These are phyloP conservation scores for Eudasyphora cyanicolor DNA, from an alignment of 2,888 invertebrate species.

Conservation along the genomic window DNA sequence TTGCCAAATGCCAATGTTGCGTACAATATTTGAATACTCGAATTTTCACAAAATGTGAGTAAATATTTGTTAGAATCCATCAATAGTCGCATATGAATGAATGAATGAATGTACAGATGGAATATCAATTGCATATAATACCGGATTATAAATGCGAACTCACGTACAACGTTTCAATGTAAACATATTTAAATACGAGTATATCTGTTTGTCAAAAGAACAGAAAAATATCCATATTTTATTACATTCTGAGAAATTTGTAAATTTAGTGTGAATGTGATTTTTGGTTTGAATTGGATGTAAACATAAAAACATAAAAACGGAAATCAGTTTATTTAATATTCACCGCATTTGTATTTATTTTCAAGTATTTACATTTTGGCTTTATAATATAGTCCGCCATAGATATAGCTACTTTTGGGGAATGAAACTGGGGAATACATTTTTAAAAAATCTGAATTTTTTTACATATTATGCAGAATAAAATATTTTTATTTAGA, in stretches of 20 bases:
- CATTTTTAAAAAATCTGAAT: too few relatives aligned
- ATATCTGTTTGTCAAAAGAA: background rate
- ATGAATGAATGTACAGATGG: background rate
- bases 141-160: background rate
- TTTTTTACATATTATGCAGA: too few relatives aligned
- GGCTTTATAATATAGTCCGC: too few relatives aligned
- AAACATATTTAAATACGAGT: background rate
- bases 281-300: too few relatives aligned
- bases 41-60: too few relatives aligned
- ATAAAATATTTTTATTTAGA: too few relatives aligned
- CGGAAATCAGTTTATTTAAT: too few relatives aligned
- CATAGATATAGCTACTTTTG: too few relatives aligned
- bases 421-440: too few relatives aligned
- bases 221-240: conserved; percentile 3
- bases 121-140: conserved; percentile 2
- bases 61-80: background rate
- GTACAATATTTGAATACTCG: background rate
- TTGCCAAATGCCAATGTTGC: background rate
- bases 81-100: background rate
- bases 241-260: background rate
- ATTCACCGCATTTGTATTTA: too few relatives aligned
- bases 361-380: too few relatives aligned
- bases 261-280: background rate
- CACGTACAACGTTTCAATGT: background rate
- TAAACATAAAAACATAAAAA: too few relatives aligned